Base-by-base conservation (phyloP, 2,888 invertebrate genomes). In the Agrochola lota region DNA sequence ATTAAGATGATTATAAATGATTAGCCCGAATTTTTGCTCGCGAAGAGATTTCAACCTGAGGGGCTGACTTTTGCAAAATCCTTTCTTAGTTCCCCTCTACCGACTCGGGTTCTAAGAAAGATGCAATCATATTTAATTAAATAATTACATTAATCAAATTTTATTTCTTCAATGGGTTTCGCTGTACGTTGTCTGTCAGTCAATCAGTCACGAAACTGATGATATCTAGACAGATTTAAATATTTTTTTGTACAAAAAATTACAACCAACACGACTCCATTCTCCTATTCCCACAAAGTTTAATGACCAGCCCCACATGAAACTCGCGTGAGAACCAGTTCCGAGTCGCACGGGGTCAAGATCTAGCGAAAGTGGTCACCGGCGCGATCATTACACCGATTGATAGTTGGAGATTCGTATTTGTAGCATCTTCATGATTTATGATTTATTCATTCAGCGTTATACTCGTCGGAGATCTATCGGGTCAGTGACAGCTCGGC, bases 321-420 rank as follows among this genome's bases (percentile, higher is more conserved):
- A 60, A 83, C 76, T 59, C 12, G 73, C 80, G 66, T 74, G 76
- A 72, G 83, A 84, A 83, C 90, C 78, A 81, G 85, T 90, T 85
- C 75, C 26, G 71, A 83, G 77, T 87, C 84, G 43, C 88, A 83
- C 85, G 90, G 83, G 90, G 89, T 89, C 89, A 90, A 89, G 89
- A 87, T 75, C 89, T 81, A 84, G 80, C 71, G 88, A 90, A 89
- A 90, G 90, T 90, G 86, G 75, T 72, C 77, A 77, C 74, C 82
- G 80, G 49, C 59, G 55, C 49, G 75, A 76, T 79, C 79, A 71
- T 83, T 81, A 86, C 62, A 40, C 79, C 79, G 84, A 84, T 86
- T 74, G 70, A 77, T 72, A 30, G 68, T 62, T 71, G 62, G 55
- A 72, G 74, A 75, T 49, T 68, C 17, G 40, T 55, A 72, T 74